Evolutionary conservation across 2,797 vertebrate genomes (phyloP).

Genomic region (Taeniopygia guttata): DNA sequence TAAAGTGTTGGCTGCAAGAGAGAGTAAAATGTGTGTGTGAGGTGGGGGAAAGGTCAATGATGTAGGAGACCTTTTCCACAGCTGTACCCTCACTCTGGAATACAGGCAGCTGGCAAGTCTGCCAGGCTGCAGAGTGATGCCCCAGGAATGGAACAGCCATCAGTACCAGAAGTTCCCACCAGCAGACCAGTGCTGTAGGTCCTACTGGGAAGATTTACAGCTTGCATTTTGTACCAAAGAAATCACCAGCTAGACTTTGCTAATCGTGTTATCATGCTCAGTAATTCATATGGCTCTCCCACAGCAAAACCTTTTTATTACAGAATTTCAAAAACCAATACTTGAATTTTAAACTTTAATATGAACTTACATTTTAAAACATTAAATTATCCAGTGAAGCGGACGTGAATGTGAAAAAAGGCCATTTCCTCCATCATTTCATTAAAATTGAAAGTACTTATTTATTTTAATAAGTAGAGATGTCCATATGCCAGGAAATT

Average conservation of each 20-base stretch:
- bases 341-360: conserved; percentile 67
- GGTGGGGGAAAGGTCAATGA: fast-evolving
- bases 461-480: conserved; percentile 73
- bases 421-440: conserved; percentile 64
- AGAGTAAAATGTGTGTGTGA: background rate
- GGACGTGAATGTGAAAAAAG: conserved; percentile 58
- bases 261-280: conserved; percentile 66
- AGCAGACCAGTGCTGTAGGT: background rate
- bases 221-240: conserved; percentile 49
- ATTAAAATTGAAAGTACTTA: conserved; percentile 71
- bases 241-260: conserved; percentile 63
- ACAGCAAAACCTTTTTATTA: conserved; percentile 64
- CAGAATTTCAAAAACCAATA: conserved; percentile 69
- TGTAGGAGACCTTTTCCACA: background rate
- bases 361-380: conserved; percentile 67
- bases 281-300: conserved; percentile 63
- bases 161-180: background rate
- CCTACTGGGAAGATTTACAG: conserved; percentile 52
- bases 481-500: conserved; percentile 75
- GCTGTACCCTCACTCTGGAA: background rate
- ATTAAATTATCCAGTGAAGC: conserved; percentile 69
- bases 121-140: background rate
- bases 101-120: background rate
- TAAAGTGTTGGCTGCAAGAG: background rate
- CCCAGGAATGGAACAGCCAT: background rate